Evolutionary conservation across 2,797 vertebrate species (phyloP).

Genomic region (Ispidina lecontei): DNA sequence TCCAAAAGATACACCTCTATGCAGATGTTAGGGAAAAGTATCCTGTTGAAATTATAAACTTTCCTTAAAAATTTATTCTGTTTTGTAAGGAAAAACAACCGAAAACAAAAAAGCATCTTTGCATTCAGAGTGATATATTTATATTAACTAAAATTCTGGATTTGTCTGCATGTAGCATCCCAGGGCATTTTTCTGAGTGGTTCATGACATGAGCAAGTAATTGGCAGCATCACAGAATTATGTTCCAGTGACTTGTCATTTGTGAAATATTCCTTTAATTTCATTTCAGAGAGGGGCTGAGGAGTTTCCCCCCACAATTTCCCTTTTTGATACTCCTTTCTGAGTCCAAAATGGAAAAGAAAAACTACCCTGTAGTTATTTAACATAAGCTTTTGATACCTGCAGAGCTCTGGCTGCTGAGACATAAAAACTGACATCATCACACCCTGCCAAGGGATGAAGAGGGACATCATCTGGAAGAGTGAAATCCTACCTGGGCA

Average conservation of each 20-base stretch:
- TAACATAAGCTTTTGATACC: background rate
- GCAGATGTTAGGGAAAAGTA: background rate
- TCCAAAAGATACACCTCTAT: constrained; percentile 36
- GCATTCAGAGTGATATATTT: background rate
- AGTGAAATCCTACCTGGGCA: background rate
- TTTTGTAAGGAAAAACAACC: background rate
- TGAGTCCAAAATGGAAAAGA: background rate
- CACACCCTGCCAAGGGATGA: background rate
- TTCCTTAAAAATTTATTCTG: background rate
- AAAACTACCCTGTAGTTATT: fast-evolving
- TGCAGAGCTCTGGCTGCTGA: background rate
- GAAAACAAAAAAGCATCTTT: background rate
- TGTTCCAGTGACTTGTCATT: background rate
- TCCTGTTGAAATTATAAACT: background rate
- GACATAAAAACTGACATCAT: background rate
- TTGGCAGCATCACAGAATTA: background rate
- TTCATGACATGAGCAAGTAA: background rate
- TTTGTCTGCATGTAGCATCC: background rate
- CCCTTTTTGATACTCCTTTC: background rate
- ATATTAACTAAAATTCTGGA: background rate
- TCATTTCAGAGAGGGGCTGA: background rate
- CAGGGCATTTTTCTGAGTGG: background rate
- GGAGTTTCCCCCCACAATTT: background rate
- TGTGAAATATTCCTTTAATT: background rate
- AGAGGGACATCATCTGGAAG: background rate